phyloP scores from a whole-genome alignment of 2,888 invertebrate genomes.

The Copidosoma aretas region DNA sequence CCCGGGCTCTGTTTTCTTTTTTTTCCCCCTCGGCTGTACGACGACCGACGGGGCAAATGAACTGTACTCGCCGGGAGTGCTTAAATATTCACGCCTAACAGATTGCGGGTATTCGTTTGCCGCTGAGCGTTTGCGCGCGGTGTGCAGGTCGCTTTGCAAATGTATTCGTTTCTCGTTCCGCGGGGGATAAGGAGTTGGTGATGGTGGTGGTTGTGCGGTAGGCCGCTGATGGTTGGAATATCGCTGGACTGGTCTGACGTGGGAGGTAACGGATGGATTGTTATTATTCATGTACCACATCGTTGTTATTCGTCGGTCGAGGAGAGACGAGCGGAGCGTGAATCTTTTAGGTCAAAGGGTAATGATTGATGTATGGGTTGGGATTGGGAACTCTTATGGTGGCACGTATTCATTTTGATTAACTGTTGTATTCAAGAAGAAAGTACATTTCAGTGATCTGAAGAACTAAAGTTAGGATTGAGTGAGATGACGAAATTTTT shows the following conservation, averaged over 20 bases:
- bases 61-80: slow-evolving; percentile 22
- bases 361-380: no score
- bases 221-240: not conserved
- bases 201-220: not conserved
- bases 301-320: not conserved
- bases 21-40: not conserved
- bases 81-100: slow-evolving; percentile 40
- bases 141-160: not conserved
- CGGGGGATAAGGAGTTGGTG: not conserved
- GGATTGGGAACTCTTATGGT: no score
- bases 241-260: not conserved
- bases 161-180: slow-evolving; percentile 1
- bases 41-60: slow-evolving; percentile 28
- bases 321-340: no score
- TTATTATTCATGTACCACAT: no score
- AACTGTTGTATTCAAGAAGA: no score
- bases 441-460: no score
- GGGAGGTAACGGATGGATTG: no score
- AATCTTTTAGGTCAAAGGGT: no score
- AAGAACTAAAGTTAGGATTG: no score
- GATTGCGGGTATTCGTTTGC: slow-evolving; percentile 33
- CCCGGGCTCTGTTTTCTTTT: not conserved
- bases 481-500: no score
- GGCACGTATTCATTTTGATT: no score
- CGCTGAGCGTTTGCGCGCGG: slow-evolving; percentile 4